These are phyloP conservation scores for Colossoma macropomum DNA, from an alignment of 2,113 vertebrate species.

Conservation along the genomic window DNA sequence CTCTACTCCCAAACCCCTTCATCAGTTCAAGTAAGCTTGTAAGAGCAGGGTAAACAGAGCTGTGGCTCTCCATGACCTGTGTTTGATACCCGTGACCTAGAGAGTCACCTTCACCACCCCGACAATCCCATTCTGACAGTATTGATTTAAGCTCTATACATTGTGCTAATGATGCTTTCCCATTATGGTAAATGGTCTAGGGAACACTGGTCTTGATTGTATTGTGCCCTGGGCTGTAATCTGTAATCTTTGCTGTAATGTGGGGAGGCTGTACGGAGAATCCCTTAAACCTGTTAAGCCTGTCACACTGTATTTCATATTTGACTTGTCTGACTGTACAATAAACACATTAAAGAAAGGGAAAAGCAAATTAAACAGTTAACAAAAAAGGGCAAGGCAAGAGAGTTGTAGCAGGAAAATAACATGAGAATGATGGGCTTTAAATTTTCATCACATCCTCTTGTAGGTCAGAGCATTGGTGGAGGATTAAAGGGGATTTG, in stretches of 20 bases:
- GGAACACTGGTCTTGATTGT: background rate
- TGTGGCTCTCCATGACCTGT: background rate
- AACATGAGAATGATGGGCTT: too few relatives aligned
- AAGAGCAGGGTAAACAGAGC: background rate
- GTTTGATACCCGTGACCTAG: background rate
- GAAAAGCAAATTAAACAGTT: too few relatives aligned
- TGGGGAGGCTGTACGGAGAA: background rate
- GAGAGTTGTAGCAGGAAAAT: too few relatives aligned
- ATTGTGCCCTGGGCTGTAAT: background rate
- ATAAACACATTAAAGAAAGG: too few relatives aligned
- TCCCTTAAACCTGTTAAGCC: background rate
- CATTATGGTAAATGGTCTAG: background rate
- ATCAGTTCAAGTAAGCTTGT: background rate
- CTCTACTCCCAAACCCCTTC: background rate
- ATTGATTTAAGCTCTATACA: conserved; percentile 4
- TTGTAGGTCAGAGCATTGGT: too few relatives aligned
- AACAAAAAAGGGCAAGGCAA: too few relatives aligned
- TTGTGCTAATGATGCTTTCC: conserved; percentile 11
- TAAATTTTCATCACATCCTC: too few relatives aligned
- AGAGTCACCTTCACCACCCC: background rate
- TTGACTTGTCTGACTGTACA: background rate
- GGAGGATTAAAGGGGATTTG: too few relatives aligned
- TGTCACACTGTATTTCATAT: background rate
- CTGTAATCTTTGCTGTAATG: background rate
- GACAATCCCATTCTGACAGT: background rate